phyloP scores from a whole-genome alignment of 2,888 invertebrate genomes.

The Hirtodrosophila histrioides region DNA sequence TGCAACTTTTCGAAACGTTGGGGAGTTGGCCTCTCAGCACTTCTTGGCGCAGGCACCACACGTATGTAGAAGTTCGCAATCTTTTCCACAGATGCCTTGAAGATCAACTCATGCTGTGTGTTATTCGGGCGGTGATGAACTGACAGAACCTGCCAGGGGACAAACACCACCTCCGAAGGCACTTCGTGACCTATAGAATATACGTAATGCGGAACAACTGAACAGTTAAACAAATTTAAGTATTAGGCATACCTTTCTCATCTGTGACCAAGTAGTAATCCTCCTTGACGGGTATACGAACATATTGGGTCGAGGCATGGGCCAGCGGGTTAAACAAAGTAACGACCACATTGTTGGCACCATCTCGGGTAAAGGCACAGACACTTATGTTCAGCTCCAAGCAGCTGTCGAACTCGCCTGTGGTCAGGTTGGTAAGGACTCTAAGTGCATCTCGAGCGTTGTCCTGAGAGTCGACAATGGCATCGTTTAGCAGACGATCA shows the following conservation, averaged over 20 bases:
- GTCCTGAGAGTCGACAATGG: slow-evolving; percentile 86
- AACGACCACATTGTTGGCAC: slow-evolving; percentile 85
- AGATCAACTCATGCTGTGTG: slow-evolving; percentile 89
- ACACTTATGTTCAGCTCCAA: slow-evolving; percentile 85
- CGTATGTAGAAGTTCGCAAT: slow-evolving; percentile 86
- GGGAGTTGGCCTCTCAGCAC: neutral
- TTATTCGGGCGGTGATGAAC: slow-evolving; percentile 85
- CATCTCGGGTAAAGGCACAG: slow-evolving; percentile 88
- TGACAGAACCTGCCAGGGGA: slow-evolving; percentile 86
- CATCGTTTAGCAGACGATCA: slow-evolving; percentile 89
- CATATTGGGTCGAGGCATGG: slow-evolving; percentile 86
- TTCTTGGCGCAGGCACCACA: slow-evolving; percentile 35
- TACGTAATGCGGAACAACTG: no score
- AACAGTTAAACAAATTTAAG: neutral
- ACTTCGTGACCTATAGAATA: slow-evolving; percentile 84
- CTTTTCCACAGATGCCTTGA: slow-evolving; percentile 86
- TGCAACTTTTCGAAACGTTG: slow-evolving; percentile 46
- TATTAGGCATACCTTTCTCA: slow-evolving; percentile 86
- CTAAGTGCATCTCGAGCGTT: slow-evolving; percentile 71
- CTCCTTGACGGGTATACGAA: slow-evolving; percentile 87
- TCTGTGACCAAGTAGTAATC: slow-evolving; percentile 87
- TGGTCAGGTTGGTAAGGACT: slow-evolving; percentile 70
- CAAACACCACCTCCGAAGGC: slow-evolving; percentile 87
- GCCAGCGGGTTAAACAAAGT: slow-evolving; percentile 93
- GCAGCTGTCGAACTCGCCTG: slow-evolving; percentile 80